Evolutionary conservation across 2,113 vertebrate species (phyloP), one percentile per base, ranked within the genome.

Genomic region (Jaculus jaculus): DNA sequence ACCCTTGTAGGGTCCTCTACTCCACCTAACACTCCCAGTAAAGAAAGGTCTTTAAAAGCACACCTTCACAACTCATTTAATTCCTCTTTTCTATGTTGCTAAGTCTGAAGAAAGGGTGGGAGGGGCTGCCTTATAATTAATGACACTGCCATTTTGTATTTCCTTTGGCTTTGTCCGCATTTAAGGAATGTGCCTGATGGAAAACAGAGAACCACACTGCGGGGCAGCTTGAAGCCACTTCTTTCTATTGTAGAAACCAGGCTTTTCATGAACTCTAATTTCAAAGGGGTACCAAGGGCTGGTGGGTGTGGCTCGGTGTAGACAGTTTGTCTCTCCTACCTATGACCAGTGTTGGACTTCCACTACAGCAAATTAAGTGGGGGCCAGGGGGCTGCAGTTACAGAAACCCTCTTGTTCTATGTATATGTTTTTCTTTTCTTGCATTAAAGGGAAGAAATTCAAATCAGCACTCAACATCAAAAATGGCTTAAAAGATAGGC

Each of bases 31-130:
- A 80, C 61, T 90, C 34, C 79, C 37, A 37, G 18, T 92, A 97
- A 90, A 96, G 60, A 75, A 21, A 68, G 96, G 94, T 96, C 93
- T 96, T 97, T 94, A 87, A 78, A 7, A 90, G 65, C 79, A 95
- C 60, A 93, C 84, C 69, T 93, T 95, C 60, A 18, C 84, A 72
- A 73, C 88, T 26, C 16, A 92, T 90, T 92, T 74, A 30, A 18
- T 92, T 87, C 85, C 75, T 81, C 87, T 86, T 88, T 54, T 94
- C 93, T 96, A 15, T 92, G 78, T 96, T 90, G 92, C 69, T 94
- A 86, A 90, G 81, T 89, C 83, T 37, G 68, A 84, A 87, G 60
- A 89, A 66, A 30, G 42, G 78, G 34, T 32, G 37, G 81, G 79
- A 30, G 0, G 51, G 47, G 39, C 60, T n/a, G 21, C 79, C 72